Evolutionary conservation across 2,888 invertebrate genomes (phyloP), one percentile per base, ranked within the genome.

Genomic region (Hyppa rectilinea): DNA sequence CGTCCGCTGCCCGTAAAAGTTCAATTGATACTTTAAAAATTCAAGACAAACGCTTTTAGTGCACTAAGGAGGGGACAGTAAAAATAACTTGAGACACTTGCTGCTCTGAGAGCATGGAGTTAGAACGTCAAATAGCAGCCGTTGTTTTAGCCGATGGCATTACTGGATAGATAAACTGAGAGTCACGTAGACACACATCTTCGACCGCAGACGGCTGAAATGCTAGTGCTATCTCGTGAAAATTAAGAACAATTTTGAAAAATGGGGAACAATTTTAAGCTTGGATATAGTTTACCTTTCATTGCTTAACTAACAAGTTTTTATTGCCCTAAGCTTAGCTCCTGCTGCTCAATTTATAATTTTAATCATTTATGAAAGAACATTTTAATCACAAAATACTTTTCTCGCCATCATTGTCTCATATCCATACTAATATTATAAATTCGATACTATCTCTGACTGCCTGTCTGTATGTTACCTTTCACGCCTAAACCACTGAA

Each of bases 11-110:
- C 87, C 87, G 86, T 91, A 82, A 89, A 92, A 92, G 89, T 92
- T 92, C 92, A 91, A 94, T 91, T 91, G 92, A 88, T 90, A 90
- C 92, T 94, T 95, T 93, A 94, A 95, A 91, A 94, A 95, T 95
- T 93, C 92, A 94, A 92, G 89, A 89, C 92, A 93, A 94, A 93
- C 88, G 92, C 94, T 94, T 95, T 94, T 93, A 94, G 91, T 90
- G 87, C 82, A 81, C 77, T 82, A 87, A 88, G 84, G 86, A 87
- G 88, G 85, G 88, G 85, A 80, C 86, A 86, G 89, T 91, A 92
- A 93, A 94, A 94, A 94, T 92, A 94, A 93, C 93, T 91, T 87
- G 86, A 84, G 86, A 90, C 88, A 88, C 90, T 91, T 88, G 86
- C 85, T 85, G 83, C 87, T 89, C 88, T 86, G 84, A 79, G 87